These are phyloP conservation scores for Tylochromis polylepis DNA, from an alignment of 2,113 vertebrate species.

Conservation along the genomic window DNA sequence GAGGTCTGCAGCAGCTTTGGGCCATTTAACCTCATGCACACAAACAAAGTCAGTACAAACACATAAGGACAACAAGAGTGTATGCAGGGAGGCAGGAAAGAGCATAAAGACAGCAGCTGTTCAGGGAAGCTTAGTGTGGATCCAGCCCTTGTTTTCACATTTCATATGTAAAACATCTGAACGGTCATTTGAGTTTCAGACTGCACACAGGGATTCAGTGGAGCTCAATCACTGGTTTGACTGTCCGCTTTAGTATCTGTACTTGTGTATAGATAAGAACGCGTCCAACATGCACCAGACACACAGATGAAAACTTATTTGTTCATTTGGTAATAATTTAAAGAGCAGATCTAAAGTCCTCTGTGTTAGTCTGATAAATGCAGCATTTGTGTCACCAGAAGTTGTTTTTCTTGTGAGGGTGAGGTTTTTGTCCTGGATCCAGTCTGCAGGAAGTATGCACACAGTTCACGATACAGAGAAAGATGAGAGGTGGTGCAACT, in stretches of 20 bases:
- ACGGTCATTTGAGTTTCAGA: not conserved
- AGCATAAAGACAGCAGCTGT: not conserved
- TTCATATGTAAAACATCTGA: not conserved
- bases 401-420: not conserved
- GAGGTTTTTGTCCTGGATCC: not conserved
- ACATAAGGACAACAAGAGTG: not conserved
- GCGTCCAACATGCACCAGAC: not conserved
- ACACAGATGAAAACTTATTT: not conserved
- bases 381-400: rapidly evolving
- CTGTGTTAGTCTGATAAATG: not conserved
- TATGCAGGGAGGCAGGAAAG: not conserved
- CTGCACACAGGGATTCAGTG: not conserved
- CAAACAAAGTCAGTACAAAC: not conserved
- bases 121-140: not conserved
- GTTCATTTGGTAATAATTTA: not conserved
- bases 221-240: rapidly evolving
- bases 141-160: not conserved
- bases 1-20: not conserved
- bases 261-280: not conserved
- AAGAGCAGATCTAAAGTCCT: not conserved
- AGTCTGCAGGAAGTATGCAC: not conserved
- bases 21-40: not conserved
- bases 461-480: not conserved
- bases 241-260: not conserved
- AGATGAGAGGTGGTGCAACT: not conserved